Evolutionary conservation across 2,797 vertebrate species (phyloP), one percentile per base, ranked within the genome.

Genomic region (Coreius guichenoti): DNA sequence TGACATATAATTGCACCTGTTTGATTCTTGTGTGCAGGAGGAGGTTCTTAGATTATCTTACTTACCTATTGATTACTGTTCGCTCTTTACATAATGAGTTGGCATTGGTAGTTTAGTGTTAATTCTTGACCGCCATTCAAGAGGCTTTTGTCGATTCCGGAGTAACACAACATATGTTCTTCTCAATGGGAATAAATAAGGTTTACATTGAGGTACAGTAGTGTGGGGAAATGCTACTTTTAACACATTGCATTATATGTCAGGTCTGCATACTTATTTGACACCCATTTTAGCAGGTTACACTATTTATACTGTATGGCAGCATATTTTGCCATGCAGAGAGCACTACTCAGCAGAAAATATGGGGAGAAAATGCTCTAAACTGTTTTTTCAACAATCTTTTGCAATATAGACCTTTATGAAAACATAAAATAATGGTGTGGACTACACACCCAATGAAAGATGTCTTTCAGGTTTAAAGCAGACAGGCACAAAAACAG

Each of bases 11-110:
- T 68, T 45, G 33, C 73, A 84, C 49, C 26, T 84, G 63, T 78
- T 84, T 77, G 49, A 49, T 56, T 84, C 13, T n/a, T 77, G 19
- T 3, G 2, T 84, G n/a, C 73, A 56, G 82, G n/a, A 43, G 8
- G 17, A 68, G n/a, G 47, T 26, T 84, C 74, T 68, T 43, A 56
- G 19, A 78, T 84, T 68, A 56, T 33, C n/a, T 54, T 75, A 47
- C 29, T n/a, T 74, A 17, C 16, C 21, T 36, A 69, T 68, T 58
- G 33, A 77, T 84, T 45, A 21, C 33, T 23, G 33, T 56, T 43
- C n/a, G 23, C 47, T 31, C 33, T 58, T 2, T 63, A 36, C 8
- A 36, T 51, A 51, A 36, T 67, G 23, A 77, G 11, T 69, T 36
- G 16, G 33, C 13, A 33, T 47, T 74, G 21, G 14, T 36, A 1